Conservation (phyloP, 2,888 invertebrate genomes). For the Cephus rjabovi region DNA sequence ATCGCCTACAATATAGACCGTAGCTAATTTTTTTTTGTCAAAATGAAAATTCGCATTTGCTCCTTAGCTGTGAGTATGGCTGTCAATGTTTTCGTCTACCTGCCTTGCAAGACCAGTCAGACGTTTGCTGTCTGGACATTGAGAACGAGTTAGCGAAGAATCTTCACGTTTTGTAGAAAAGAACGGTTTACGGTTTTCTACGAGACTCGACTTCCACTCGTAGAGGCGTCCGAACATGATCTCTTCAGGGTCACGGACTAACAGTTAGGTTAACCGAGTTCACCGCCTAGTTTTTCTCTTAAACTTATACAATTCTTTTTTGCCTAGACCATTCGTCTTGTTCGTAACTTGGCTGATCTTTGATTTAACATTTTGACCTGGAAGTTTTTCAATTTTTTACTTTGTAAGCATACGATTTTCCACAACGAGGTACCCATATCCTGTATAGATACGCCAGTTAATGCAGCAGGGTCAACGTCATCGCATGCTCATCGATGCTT, state of each 20-base stretch:
- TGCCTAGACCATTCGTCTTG: neutral
- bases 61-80: neutral
- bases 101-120: neutral
- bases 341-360: too few species aligned
- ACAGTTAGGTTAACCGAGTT: slow-evolving; percentile 1
- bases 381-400: too few species aligned
- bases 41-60: neutral
- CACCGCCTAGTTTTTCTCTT: neutral
- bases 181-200: neutral
- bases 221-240: slow-evolving; percentile 3
- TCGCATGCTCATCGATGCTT: neutral
- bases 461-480: neutral
- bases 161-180: neutral
- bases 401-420: too few species aligned
- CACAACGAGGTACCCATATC: too few species aligned
- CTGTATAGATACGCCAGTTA: neutral
- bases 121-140: neutral
- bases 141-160: neutral
- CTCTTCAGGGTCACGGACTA: slow-evolving; percentile 6
- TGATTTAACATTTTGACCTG: too few species aligned
- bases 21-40: neutral
- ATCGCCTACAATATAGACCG: neutral
- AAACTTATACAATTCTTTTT: neutral
- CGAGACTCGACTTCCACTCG: neutral
- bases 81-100: neutral